Percentiles rank a stretch among this genome's conserved stretches.
Conservation (phyloP, 2,113 vertebrate species). For the Crotalus horridus region DNA sequence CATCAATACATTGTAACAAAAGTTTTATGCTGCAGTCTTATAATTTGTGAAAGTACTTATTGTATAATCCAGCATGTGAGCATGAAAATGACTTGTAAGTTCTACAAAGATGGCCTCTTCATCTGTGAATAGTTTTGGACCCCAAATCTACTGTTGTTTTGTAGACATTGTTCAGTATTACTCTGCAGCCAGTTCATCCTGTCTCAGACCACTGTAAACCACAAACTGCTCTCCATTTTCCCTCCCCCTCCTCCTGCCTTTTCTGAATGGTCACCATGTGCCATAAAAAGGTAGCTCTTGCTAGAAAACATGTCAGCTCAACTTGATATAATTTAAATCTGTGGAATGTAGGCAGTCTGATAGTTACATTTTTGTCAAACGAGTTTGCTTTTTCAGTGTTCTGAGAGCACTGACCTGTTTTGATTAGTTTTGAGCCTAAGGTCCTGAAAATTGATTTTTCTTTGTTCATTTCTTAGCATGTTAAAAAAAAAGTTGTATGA, state of each 20-base stretch:
- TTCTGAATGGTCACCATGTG: background rate
- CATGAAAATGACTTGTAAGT: background rate
- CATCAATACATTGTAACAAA: conserved; percentile 43
- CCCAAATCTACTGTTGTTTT: background rate
- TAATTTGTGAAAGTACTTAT: background rate
- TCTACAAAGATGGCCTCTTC: background rate
- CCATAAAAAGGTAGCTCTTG: background rate
- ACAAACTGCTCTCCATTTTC: background rate
- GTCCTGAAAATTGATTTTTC: background rate
- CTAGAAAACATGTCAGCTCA: background rate
- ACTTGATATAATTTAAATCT: background rate
- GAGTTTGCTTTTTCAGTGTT: background rate
- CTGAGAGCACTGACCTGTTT: background rate
- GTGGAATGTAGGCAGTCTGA: background rate
- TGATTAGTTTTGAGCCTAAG: background rate
- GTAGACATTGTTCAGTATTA: background rate
- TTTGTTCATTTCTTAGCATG: background rate
- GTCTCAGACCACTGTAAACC: background rate
- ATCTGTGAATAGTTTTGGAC: background rate
- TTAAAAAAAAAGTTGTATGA: background rate
- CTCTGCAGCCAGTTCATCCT: background rate
- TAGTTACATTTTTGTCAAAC: background rate
- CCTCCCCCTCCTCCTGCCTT: background rate
- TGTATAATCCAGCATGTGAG: background rate
- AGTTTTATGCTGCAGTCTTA: background rate